phyloP scores from a whole-genome alignment of 2,113 vertebrate genomes.

The Muscicapa adusta region DNA sequence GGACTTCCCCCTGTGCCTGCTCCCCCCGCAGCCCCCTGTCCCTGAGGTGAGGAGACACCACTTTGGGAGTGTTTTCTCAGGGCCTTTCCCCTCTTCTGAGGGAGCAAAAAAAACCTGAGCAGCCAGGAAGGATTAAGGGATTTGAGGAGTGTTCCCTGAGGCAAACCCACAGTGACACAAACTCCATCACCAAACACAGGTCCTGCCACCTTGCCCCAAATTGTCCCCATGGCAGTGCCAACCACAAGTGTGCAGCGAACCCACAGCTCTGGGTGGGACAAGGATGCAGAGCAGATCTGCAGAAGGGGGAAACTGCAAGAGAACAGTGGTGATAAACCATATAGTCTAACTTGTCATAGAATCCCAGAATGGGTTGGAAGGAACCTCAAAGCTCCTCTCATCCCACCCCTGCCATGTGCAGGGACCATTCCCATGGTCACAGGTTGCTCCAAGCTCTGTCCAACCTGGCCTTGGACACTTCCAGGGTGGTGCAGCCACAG shows the following conservation, averaged over 20 bases:
- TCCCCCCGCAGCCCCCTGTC: neutral
- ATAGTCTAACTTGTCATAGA: neutral
- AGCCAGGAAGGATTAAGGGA: neutral
- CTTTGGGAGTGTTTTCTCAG: neutral
- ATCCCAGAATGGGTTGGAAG: too few species aligned
- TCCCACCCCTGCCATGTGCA: neutral
- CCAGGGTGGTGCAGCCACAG: neutral
- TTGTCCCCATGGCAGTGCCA: fast-evolving
- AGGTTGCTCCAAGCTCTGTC: neutral
- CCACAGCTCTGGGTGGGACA: too few species aligned
- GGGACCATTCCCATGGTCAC: neutral
- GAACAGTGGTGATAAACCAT: neutral
- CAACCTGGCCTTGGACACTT: neutral
- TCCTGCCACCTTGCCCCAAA: neutral
- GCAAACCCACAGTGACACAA: neutral
- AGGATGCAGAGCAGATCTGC: neutral
- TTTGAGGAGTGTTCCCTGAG: neutral
- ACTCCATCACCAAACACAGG: neutral
- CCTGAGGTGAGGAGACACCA: neutral
- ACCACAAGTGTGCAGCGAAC: neutral
- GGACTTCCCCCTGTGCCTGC: neutral
- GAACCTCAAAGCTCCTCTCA: neutral
- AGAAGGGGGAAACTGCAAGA: neutral
- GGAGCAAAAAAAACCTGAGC: neutral
- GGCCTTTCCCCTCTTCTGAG: neutral